Base-by-base conservation (phyloP, 2,888 invertebrate genomes). In the Cataglyphis cursor region DNA sequence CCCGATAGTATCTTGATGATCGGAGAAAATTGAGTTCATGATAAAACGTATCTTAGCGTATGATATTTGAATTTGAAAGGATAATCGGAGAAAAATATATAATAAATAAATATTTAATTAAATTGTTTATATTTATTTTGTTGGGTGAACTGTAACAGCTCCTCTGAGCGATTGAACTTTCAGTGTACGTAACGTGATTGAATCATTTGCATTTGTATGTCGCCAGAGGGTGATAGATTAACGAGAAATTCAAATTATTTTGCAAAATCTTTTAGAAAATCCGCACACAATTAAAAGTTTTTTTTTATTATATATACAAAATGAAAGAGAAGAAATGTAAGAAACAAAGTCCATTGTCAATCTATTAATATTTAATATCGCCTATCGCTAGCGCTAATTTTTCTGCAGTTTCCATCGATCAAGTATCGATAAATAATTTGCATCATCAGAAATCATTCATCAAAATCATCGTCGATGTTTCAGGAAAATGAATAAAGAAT, bases 71-170 rank as follows among this genome's bases (percentile, higher is more conserved):
- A 62, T 54, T 84, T 35, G 21, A 82, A 68, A 65, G 24, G 8
- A n/a, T 57, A 35, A 57, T 62, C 61, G 18, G 66, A 48, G 48
- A n/a, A 48, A 48, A n/a, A 59, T 57, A 31, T 31, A 31, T 31
- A 64, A 44, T 74, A 21, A 74, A 81, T 81, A 81, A 84, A 84
- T 84, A 74, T 84, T 84, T 74, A 74, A 84, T 54, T 59, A 59
- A 51, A 44, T 54, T 68, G 61, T 81, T 81, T 84, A 74, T 84
- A 84, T 84, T 84, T 74, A 74, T 81, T 68, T 54, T 84, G 68
- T 59, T 68, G 62, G 51, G 57, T 57, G 51, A 81, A 65, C 61
- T 48, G 41, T 38, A 75, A 72, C 64, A 81, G 76, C 66, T 88
- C 31, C 31, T 31, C 59, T 48, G 21, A 59, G 44, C 72, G 78